phyloP scores from a whole-genome alignment of 2,797 vertebrate species.

The Eospalax fontanierii region DNA sequence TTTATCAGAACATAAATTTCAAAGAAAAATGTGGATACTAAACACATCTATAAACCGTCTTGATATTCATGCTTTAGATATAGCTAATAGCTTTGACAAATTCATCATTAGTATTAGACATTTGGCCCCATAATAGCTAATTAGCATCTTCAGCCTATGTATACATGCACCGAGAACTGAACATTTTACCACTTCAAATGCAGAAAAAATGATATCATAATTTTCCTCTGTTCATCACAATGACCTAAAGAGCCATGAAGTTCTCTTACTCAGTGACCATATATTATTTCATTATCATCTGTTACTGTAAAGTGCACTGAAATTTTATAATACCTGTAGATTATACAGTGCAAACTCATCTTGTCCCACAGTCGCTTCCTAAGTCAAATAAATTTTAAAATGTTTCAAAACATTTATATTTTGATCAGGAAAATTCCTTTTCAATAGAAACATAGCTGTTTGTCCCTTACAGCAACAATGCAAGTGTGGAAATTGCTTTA shows the following conservation, averaged over 20 bases:
- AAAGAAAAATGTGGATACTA: not conserved
- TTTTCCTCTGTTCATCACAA: not conserved
- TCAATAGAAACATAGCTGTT: not conserved
- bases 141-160: not conserved
- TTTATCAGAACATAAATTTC: not conserved
- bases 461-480: not conserved
- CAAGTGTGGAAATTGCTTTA: not conserved
- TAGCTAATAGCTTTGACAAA: not conserved
- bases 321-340: not conserved
- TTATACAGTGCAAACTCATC: not conserved
- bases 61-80: not conserved
- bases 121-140: not conserved
- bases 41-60: slow-evolving; percentile 18
- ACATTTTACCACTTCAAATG: rapidly evolving
- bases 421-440: not conserved
- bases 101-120: not conserved
- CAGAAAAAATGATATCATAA: not conserved
- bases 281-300: not conserved
- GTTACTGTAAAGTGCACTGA: not conserved
- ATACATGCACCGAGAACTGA: not conserved
- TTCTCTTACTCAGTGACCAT: not conserved
- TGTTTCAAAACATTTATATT: slow-evolving; percentile 12
- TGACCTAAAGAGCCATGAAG: not conserved
- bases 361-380: not conserved
- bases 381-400: not conserved